Conservation (phyloP, 2,888 invertebrate genomes). For the Phrixothrix hirtus region DNA sequence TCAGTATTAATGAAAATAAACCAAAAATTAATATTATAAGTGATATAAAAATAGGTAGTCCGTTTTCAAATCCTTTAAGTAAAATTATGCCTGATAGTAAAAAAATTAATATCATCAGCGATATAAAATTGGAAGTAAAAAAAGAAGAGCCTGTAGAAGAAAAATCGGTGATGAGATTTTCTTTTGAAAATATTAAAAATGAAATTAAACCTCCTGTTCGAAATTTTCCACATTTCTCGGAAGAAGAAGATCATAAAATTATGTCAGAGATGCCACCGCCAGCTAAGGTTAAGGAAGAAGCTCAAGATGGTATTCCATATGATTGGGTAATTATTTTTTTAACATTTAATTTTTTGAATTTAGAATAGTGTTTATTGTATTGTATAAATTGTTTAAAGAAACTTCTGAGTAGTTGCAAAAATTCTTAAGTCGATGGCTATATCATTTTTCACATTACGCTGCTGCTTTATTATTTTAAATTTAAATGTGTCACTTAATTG, state of each 20-base stretch:
- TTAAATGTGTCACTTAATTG: too few relatives aligned
- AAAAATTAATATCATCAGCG: slow-evolving; percentile 54
- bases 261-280: slow-evolving; percentile 34
- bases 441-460: too few relatives aligned
- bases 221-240: slow-evolving; percentile 33
- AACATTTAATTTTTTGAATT: background rate
- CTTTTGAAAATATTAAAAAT: slow-evolving; percentile 26
- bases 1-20: slow-evolving; percentile 47
- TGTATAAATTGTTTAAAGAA: background rate
- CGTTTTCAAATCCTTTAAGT: slow-evolving; percentile 37
- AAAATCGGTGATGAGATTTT: slow-evolving; percentile 53
- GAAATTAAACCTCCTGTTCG: slow-evolving; percentile 21
- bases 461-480: too few relatives aligned
- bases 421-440: too few relatives aligned
- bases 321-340: slow-evolving; percentile 67
- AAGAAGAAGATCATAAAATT: slow-evolving; percentile 56
- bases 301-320: slow-evolving; percentile 70
- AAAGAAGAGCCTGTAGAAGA: slow-evolving; percentile 58
- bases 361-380: background rate
- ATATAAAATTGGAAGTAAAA: slow-evolving; percentile 53
- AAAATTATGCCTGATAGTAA: slow-evolving; percentile 40
- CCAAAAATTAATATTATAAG: slow-evolving; percentile 56
- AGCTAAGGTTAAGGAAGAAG: slow-evolving; percentile 29
- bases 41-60: slow-evolving; percentile 52
- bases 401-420: too few relatives aligned